Conservation (phyloP, 2,888 invertebrate genomes). For the Nymphalis polychloros region DNA sequence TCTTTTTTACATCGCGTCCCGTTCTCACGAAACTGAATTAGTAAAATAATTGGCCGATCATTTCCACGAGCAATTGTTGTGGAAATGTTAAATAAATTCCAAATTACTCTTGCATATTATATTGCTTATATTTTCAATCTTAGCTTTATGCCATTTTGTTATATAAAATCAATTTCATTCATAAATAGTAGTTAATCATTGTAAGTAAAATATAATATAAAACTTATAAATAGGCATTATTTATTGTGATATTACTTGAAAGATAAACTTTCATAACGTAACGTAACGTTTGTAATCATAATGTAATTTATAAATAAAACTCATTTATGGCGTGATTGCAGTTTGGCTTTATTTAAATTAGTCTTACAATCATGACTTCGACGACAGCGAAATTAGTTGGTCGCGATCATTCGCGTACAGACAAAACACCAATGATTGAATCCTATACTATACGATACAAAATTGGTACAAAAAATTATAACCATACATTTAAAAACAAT, state of each 20-base stretch:
- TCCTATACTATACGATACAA: conserved; percentile 28
- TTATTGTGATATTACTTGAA: conserved; percentile 3
- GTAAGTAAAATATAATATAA: neutral
- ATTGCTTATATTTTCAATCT: too few relatives aligned
- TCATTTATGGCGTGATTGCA: conserved; percentile 32
- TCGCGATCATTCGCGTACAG: conserved; percentile 13
- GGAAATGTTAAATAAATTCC: too few relatives aligned
- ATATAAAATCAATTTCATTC: too few relatives aligned
- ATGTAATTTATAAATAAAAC: conserved; percentile 22
- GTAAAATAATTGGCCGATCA: too few relatives aligned
- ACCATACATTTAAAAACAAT: conserved; percentile 18
- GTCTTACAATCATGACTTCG: conserved; percentile 27
- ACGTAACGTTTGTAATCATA: neutral
- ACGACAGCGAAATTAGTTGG: conserved; percentile 11
- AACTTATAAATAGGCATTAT: conserved; percentile 2
- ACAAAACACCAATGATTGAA: conserved; percentile 20
- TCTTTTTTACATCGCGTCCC: too few relatives aligned
- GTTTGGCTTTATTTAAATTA: conserved; percentile 35
- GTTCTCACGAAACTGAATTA: too few relatives aligned
- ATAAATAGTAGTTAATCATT: neutral
- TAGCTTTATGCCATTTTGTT: too few relatives aligned
- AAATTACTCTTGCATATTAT: too few relatives aligned
- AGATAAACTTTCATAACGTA: neutral
- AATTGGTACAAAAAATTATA: conserved; percentile 35
- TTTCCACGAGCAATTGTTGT: too few relatives aligned